Evolutionary conservation across 2,113 vertebrate genomes (phyloP), one percentile per base, ranked within the genome.

Genomic region (Scortum barcoo): DNA sequence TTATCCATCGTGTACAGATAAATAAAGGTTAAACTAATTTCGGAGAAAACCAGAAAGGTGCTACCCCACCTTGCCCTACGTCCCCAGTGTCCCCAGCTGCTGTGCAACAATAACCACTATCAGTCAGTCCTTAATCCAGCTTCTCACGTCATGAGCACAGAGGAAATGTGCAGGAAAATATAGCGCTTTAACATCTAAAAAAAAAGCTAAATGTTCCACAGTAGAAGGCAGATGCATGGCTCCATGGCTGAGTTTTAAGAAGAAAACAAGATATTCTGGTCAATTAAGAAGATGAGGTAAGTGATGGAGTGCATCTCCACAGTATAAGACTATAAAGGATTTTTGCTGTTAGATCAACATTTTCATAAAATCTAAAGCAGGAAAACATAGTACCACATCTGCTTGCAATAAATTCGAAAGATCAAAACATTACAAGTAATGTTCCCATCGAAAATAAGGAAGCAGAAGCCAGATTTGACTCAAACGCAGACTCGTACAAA

Each of bases 351-450:
- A 30, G 20, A 44, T 42, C 3, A 77, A 24, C 12, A 54, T 50
- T 67, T 36, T 54, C 6, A 26, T 12, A n/a, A 19, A 62, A 78
- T 62, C 22, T 42, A 61, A 68, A 60, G 19, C 20, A 54, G 33
- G 13, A 53, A 53, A 72, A 62, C 5, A 68, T 19, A 53, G 16
- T 2, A 67, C 14, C 50, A 58, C 78, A 83, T 58, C 58, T 81
- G 73, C 33, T 72, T 56, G 33, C 33, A 71, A 75, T 76, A 48
- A 50, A 60, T 26, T 14, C 3, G 20, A 36, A 70, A 66, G 11
- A 74, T 30, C 53, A 67, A 67, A 70, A 80, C 53, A 60, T 70
- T 65, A 74, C 38, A 36, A 75, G 33, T 40, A 28, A 14, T 40
- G 69, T 68, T 76, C 76, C 7, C 33, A 62, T 6, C 68, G 9